Conservation (phyloP, 35 echinoderm and acorn worm genomes). For the Ophiothrix spiculata region DNA sequence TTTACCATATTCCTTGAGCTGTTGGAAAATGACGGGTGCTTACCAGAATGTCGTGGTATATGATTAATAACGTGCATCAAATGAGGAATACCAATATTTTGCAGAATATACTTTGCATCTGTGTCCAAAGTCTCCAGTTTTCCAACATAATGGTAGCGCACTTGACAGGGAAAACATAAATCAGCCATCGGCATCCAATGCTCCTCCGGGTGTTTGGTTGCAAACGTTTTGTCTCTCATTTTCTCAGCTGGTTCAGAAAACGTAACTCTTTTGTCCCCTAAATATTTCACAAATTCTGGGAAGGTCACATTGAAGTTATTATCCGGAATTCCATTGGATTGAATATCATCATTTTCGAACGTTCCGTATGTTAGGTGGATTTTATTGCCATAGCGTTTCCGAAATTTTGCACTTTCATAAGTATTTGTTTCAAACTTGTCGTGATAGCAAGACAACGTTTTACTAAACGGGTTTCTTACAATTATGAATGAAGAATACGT, state of each 20-base stretch:
- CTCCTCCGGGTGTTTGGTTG: background rate
- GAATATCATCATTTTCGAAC: background rate
- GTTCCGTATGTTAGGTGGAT: background rate
- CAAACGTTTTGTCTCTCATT: no score
- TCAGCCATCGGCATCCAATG: constrained; percentile 48
- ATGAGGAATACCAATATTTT: background rate
- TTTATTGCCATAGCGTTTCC: background rate
- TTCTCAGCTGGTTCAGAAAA: no score
- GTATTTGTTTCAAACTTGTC: constrained; percentile 43
- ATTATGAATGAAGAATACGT: constrained; percentile 54
- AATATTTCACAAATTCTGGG: constrained; percentile 38
- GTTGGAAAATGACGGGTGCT: background rate
- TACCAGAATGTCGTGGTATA: no score
- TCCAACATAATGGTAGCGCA: constrained; percentile 48
- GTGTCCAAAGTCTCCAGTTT: constrained; percentile 41
- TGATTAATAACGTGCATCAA: background rate
- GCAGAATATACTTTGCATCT: constrained; percentile 36
- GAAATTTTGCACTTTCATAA: background rate
- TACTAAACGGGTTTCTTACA: constrained; percentile 49
- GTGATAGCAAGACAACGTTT: constrained; percentile 39
- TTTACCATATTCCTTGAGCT: background rate
- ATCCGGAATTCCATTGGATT: background rate
- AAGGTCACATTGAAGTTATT: constrained; percentile 33
- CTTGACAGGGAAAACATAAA: constrained; percentile 40
- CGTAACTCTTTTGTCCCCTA: constrained; percentile 4